Base-by-base conservation (phyloP, 2,797 vertebrate species). In the Halcyon badia region DNA sequence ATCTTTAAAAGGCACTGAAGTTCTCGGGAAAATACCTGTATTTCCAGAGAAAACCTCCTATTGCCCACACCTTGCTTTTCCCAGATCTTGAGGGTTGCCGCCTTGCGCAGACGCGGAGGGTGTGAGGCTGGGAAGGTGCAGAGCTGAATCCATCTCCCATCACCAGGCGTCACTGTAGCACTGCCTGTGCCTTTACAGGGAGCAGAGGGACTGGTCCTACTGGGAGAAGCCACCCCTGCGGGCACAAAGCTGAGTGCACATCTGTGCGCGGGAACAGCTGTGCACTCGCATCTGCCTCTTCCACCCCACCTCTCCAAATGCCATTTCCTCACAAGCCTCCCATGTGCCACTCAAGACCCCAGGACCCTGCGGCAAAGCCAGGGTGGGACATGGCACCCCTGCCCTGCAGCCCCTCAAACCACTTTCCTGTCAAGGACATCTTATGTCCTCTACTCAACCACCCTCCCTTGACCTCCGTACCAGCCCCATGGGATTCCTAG, bases 101-200 rank as follows among this genome's bases (percentile, higher is more conserved):
- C 30, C 33, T 12, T 20, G 65, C 4, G 1, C 76, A 79, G 65
- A 22, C 0, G 2, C 3, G 0, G 28, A 3, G 22, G 1, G 0
- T 1, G 30, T 14, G 1, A 1, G 5, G 37, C 85, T 33, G 52
- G 49, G 66, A 56, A 8, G n/a, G 49, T 64, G 73, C 49, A 31
- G 68, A 4, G 37, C 20, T 10, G 39, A 51, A n/a, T 31, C 65
- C 73, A 6, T 35, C 31, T 71, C 33, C 68, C 18, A 31, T 89
- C 93, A 21, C 44, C 92, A 87, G 93, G 79, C 11, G n/a, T 81
- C 95, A 58, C 69, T 91, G 78, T 86, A 80, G 69, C 52, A 46
- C 87, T 5, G 20, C 4, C 71, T 31, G 44, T n/a, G 66, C 49
- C 62, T 21, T 10, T 9, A 5, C 22, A 11, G 1, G 3, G 26